Percentiles rank a stretch among this genome's conserved stretches.
These are phyloP conservation scores for Chelmon rostratus DNA, from an alignment of 2,797 vertebrate species.

Conservation along the genomic window DNA sequence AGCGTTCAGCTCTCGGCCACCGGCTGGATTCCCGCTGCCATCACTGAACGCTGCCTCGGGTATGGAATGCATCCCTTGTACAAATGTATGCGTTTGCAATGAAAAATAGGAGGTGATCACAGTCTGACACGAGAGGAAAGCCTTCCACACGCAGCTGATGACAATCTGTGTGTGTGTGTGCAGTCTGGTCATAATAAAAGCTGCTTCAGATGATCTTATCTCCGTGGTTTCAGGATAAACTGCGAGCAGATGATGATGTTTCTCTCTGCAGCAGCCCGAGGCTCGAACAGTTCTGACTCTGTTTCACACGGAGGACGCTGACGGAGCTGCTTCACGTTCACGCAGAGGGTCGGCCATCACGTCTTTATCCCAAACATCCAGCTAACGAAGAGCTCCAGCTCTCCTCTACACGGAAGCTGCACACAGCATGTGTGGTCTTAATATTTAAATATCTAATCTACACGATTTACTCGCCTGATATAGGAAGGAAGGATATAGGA, in stretches of 20 bases:
- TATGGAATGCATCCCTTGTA: no score
- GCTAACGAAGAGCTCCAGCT: no score
- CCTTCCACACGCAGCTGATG: neutral
- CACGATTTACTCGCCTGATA: no score
- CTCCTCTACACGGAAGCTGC: no score
- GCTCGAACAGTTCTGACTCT: neutral
- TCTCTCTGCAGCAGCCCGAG: neutral
- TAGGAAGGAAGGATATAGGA: no score
- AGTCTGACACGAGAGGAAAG: neutral
- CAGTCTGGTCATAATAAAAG: slow-evolving; percentile 1
- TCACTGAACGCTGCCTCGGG: no score
- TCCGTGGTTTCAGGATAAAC: slow-evolving; percentile 28
- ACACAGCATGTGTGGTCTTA: no score
- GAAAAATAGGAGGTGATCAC: neutral
- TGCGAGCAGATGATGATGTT: slow-evolving; percentile 29
- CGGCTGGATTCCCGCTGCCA: no score
- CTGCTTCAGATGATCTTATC: slow-evolving; percentile 9
- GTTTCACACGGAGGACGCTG: neutral
- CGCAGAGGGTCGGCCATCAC: neutral
- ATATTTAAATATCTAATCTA: no score
- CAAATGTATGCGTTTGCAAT: neutral
- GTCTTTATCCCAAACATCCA: no score
- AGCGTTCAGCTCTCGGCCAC: no score
- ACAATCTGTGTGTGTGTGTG: neutral
- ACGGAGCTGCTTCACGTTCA: neutral